Percentiles rank a stretch among this genome's conserved stretches.
phyloP scores from a whole-genome alignment of 1,140 invertebrate species.

The Nautilus pompilius region DNA sequence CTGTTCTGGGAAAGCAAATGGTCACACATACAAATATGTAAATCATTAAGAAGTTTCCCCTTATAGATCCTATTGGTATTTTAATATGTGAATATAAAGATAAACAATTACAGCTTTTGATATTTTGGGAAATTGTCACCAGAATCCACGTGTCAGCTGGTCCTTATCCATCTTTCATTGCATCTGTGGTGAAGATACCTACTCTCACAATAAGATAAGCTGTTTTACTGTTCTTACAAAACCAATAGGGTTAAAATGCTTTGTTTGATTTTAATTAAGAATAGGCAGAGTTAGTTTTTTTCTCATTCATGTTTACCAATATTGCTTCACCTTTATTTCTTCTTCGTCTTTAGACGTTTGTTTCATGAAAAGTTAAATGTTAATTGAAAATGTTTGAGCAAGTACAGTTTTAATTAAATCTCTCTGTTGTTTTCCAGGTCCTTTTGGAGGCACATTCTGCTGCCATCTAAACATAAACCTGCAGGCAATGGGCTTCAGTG shows the following conservation, averaged over 20 bases:
- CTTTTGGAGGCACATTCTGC: conserved; percentile 66
- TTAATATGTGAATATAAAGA: too few species aligned
- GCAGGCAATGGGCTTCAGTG: conserved; percentile 76
- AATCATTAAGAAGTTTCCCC: too few species aligned
- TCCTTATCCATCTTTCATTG: too few species aligned
- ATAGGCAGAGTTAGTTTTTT: neutral
- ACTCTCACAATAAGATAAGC: too few species aligned
- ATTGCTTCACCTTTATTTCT: neutral
- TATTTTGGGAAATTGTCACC: too few species aligned
- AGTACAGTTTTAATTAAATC: neutral
- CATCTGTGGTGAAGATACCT: too few species aligned
- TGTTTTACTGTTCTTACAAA: too few species aligned
- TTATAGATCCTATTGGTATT: too few species aligned
- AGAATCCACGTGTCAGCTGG: too few species aligned
- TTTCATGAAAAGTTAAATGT: neutral
- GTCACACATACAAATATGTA: too few species aligned
- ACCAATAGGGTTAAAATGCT: neutral
- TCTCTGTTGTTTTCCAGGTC: conserved; percentile 24
- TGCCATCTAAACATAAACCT: conserved; percentile 79
- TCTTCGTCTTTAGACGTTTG: neutral
- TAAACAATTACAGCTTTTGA: too few species aligned
- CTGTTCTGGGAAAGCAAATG: too few species aligned
- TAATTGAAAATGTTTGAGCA: neutral
- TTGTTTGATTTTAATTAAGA: conserved; percentile 3
- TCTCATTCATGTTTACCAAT: neutral